Percentiles rank a stretch among this genome's conserved stretches.
Evolutionary conservation across 92 coral and sea anemone species (phyloP).

Genomic region (Siderastrea siderea): DNA sequence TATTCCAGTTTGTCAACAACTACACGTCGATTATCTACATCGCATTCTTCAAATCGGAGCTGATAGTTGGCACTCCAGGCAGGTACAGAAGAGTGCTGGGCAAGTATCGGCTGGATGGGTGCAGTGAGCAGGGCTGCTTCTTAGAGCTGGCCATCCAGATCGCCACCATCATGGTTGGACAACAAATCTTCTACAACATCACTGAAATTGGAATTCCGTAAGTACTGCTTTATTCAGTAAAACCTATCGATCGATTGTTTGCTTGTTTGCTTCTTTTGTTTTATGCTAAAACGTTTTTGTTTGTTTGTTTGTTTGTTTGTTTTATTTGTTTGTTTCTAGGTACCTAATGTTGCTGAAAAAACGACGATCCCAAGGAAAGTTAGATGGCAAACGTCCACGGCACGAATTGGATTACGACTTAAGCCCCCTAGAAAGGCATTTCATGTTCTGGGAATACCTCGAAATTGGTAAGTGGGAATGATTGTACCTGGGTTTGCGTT

Average conservation of each 20-base stretch:
- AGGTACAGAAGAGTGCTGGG: constrained; percentile 77
- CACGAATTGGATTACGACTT: constrained; percentile 76
- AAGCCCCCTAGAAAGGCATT: constrained; percentile 58
- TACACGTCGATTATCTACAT: constrained; percentile 97
- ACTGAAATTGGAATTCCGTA: constrained; percentile 94
- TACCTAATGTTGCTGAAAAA: constrained; percentile 56
- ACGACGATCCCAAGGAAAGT: constrained; percentile 19
- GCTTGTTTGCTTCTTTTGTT: not conserved
- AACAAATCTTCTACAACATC: constrained; percentile 94
- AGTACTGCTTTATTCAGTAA: constrained; percentile 41
- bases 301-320: not conserved
- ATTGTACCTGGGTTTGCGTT: not conserved
- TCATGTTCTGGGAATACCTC: constrained; percentile 91
- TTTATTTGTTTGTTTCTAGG: constrained; percentile 3
- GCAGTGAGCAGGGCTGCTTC: constrained; percentile 97
- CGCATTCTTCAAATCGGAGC: constrained; percentile 95
- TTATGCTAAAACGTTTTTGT: too few species aligned
- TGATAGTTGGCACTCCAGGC: constrained; percentile 93
- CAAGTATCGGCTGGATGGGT: constrained; percentile 87
- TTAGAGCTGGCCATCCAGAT: constrained; percentile 93
- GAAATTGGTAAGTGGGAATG: constrained; percentile 73
- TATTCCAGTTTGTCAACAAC: constrained; percentile 97
- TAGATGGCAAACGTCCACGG: constrained; percentile 65
- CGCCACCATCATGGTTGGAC: constrained; percentile 96
- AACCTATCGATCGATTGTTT: not conserved